Evolutionary conservation across 1,140 invertebrate genomes (phyloP).

Genomic region (Bombus pyrosoma): DNA sequence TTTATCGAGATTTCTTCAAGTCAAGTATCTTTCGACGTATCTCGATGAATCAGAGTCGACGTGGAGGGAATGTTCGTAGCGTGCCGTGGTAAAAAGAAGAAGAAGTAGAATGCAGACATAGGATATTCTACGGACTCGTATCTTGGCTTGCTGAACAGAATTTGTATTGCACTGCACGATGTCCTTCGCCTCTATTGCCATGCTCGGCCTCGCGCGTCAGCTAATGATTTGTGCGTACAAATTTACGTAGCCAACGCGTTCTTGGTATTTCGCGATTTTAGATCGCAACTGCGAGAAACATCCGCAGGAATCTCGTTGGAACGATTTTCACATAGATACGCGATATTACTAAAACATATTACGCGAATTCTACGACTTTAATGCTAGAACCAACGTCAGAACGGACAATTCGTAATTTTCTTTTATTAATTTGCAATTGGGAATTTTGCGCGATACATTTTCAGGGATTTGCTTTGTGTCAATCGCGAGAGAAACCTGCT

Average conservation of each 20-base stretch:
- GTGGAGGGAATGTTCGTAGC: neutral
- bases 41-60: neutral
- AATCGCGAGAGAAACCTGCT: neutral
- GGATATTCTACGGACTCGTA: slow-evolving; percentile 36
- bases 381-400: too few relatives aligned
- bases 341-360: too few relatives aligned
- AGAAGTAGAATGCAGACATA: neutral
- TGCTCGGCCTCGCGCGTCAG: slow-evolving; percentile 39
- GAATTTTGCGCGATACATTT: too few relatives aligned
- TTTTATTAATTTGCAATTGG: too few relatives aligned
- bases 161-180: slow-evolving; percentile 15
- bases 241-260: slow-evolving; percentile 26
- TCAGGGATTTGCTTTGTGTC: too few relatives aligned
- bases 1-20: neutral
- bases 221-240: slow-evolving; percentile 47
- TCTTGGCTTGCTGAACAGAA: slow-evolving; percentile 20
- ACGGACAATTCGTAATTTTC: fast-evolving
- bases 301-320: too few relatives aligned
- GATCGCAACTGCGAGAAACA: neutral
- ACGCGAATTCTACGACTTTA: neutral
- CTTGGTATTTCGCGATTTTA: neutral
- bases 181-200: slow-evolving; percentile 38
- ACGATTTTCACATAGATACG: too few relatives aligned
- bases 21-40: neutral
- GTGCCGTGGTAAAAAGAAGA: neutral